Evolutionary conservation across 1,140 invertebrate genomes (phyloP), one percentile per base, ranked within the genome.

Genomic region (Scylla paramamosain): DNA sequence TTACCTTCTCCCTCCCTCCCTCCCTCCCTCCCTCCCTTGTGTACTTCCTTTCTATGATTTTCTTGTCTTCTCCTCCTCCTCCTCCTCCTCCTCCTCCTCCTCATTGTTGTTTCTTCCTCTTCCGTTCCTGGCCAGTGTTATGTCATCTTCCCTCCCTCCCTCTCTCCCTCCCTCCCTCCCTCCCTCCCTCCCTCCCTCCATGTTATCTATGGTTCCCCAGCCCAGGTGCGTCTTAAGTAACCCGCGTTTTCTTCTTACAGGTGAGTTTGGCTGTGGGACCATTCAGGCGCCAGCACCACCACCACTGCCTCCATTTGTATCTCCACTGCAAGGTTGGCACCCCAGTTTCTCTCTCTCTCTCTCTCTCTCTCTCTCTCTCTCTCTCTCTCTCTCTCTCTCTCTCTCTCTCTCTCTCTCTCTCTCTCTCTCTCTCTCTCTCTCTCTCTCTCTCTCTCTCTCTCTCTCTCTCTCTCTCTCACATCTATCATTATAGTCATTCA

Each of bases 31-130:
- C 20, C 25, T 77, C n/a, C 67, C 67, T 77, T 77, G 10, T 16
- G 25, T 77, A 77, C 25, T 77, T 77, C 67, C 67, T 77, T 77
- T 67, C 59, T n/a, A 77, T 25, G 12, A 77, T 77, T 77, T 20
- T 77, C 25, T 25, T 20, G 0, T 77, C 67, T 25, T 25, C 59
- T 25, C 59, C 20, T 67, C 59, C 59, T 67, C 20, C 10, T 67
- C 59, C 59, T 77, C 67, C 67, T 77, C 67, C 67, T 77, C 67
- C 67, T 77, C 67, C 67, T 77, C 67, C 67, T 77, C 67, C 67
- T 77, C 67, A 25, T 77, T n/a, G 4, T 77, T n/a, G 20, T 77
- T 77, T 77, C 67, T 77, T 77, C n/a, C 67, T 77, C 67, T 77
- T 77, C 67, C 67, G 67, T 77, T n/a, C 67, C 20, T 16, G 20